Conservation (phyloP, 2,888 invertebrate species). For the Lacanobia oleracea region DNA sequence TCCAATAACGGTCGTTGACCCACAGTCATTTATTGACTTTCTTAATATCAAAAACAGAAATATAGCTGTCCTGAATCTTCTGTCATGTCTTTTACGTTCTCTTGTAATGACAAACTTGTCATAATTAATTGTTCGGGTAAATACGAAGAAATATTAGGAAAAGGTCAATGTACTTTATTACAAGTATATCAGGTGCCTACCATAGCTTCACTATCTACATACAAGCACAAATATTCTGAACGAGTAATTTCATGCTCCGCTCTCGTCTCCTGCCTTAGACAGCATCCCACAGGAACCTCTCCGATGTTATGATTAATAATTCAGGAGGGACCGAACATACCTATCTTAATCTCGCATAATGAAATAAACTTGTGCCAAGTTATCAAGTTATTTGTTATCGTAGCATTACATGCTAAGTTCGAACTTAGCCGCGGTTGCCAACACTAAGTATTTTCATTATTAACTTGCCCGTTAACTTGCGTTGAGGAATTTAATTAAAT, state of each 20-base stretch:
- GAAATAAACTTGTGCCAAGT: constrained; percentile 61
- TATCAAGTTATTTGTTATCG: constrained; percentile 64
- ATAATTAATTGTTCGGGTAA: too few relatives aligned
- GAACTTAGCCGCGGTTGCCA: constrained; percentile 49
- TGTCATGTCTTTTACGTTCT: too few relatives aligned
- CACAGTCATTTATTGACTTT: too few relatives aligned
- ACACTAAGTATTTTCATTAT: constrained; percentile 65
- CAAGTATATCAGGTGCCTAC: too few relatives aligned
- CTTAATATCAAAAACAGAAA: too few relatives aligned
- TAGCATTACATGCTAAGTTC: constrained; percentile 42
- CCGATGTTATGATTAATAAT: constrained; percentile 77
- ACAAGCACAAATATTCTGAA: background rate
- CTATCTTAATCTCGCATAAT: constrained; percentile 61
- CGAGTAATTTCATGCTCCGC: constrained; percentile 1
- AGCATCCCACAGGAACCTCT: constrained; percentile 62
- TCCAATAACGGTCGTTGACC: too few relatives aligned
- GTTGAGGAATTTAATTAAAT: constrained; percentile 55
- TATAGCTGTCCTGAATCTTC: too few relatives aligned
- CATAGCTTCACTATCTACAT: background rate
- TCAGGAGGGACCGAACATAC: constrained; percentile 61
- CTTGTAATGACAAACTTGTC: too few relatives aligned
- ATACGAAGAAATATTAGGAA: too few relatives aligned
- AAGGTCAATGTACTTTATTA: too few relatives aligned
- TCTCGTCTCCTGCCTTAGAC: constrained; percentile 37
- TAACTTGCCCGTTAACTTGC: constrained; percentile 47